Evolutionary conservation across 2,113 vertebrate species (phyloP).

Genomic region (Tympanuchus pallidicinctus): DNA sequence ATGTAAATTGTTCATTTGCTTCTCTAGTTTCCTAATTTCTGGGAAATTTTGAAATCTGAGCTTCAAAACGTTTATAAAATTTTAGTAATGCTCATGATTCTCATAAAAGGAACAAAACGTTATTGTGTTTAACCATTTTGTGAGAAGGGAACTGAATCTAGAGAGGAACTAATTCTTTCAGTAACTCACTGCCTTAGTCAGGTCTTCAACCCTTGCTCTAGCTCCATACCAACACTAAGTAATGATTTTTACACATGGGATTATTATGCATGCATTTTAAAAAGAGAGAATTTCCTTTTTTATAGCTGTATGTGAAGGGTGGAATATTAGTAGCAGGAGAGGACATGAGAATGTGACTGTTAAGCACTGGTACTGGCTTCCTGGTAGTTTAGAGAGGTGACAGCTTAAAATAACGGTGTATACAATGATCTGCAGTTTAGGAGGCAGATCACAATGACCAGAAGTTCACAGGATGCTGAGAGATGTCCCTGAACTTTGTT

Average conservation of each 20-base stretch:
- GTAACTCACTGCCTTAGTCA: not conserved
- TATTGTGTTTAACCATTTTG: not conserved
- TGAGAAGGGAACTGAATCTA: not conserved
- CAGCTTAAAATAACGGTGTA: not conserved
- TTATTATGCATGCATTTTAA: not conserved
- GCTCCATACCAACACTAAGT: not conserved
- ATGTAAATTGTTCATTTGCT: not conserved
- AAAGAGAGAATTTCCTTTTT: not conserved
- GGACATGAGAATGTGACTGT: not conserved
- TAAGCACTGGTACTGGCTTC: not conserved
- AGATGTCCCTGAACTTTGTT: not conserved
- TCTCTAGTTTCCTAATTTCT: conserved; percentile 8
- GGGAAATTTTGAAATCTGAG: conserved; percentile 24
- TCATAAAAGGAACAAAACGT: not conserved
- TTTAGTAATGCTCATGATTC: not conserved
- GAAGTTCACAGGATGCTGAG: not conserved
- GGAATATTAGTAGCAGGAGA: not conserved
- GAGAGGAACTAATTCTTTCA: not conserved
- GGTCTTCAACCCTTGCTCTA: not conserved
- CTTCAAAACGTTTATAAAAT: conserved; percentile 28
- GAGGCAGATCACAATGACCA: not conserved
- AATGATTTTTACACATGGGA: not conserved
- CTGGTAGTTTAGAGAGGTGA: not conserved
- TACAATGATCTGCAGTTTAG: not conserved
- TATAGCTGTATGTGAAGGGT: not conserved